Conservation (phyloP, 2,797 vertebrate species). For the Hyperoplus immaculatus region DNA sequence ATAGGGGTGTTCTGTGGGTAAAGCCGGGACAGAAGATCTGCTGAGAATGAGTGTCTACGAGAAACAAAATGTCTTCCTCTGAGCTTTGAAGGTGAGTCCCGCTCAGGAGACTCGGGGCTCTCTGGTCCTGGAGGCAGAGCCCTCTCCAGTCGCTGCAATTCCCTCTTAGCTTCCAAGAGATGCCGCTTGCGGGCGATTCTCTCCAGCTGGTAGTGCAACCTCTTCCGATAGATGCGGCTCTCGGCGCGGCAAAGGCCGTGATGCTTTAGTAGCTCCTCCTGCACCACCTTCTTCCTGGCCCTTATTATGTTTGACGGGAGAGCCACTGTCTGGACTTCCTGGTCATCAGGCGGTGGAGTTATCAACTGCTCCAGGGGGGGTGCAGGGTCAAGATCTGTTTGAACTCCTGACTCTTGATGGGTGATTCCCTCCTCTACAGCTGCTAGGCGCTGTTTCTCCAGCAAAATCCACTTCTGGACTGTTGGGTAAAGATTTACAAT, state of each 20-base stretch:
- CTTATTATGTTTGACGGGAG: constrained; percentile 65
- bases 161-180: constrained; percentile 90
- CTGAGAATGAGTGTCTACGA: constrained; percentile 86
- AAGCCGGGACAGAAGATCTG: constrained; percentile 84
- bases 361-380: constrained; percentile 64
- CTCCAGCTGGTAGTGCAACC: constrained; percentile 90
- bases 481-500: constrained; percentile 48
- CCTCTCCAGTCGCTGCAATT: constrained; percentile 89
- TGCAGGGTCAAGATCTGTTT: constrained; percentile 81
- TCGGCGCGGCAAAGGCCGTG: constrained; percentile 86
- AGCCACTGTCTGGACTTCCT: constrained; percentile 56
- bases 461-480: constrained; percentile 93
- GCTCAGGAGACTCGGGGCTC: constrained; percentile 70
- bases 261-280: constrained; percentile 88
- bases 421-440: constrained; percentile 79
- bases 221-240: constrained; percentile 85
- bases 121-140: constrained; percentile 79
- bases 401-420: constrained; percentile 86
- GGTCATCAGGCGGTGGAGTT: constrained; percentile 55
- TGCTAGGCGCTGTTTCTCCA: constrained; percentile 85
- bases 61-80: constrained; percentile 56
- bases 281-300: constrained; percentile 87
- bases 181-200: constrained; percentile 91
- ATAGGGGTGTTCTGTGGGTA: constrained; percentile 85
- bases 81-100: constrained; percentile 50